Evolutionary conservation across 1,140 invertebrate genomes (phyloP).

Genomic region (Halyomorpha halys): DNA sequence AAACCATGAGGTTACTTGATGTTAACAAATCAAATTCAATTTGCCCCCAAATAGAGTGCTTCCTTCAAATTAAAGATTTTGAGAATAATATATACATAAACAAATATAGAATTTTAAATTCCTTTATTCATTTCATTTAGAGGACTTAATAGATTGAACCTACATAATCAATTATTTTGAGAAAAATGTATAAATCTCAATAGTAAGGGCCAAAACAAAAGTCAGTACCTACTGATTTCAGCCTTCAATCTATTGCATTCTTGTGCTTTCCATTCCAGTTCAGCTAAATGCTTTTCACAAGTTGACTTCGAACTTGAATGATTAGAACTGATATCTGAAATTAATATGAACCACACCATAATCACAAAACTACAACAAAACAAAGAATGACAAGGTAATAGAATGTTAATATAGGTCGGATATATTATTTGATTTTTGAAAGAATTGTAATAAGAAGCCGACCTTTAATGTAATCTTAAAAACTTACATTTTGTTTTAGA

Average conservation of each 20-base stretch:
- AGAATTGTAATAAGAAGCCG: too few relatives aligned
- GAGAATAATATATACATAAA: background rate
- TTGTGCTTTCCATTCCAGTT: background rate
- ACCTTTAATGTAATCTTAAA: background rate
- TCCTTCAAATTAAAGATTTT: too few relatives aligned
- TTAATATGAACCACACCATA: background rate
- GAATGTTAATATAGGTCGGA: background rate
- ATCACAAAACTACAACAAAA: background rate
- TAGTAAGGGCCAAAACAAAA: background rate
- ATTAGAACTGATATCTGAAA: background rate
- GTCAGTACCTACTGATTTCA: background rate
- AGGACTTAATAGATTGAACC: background rate
- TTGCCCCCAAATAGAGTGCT: too few relatives aligned
- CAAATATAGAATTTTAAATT: too few relatives aligned
- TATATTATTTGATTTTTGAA: too few relatives aligned
- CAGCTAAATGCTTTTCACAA: background rate
- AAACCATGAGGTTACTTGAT: too few relatives aligned
- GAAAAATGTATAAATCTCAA: background rate
- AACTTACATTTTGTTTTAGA: background rate
- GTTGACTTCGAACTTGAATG: background rate
- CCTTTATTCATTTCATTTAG: background rate
- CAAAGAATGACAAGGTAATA: background rate
- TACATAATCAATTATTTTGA: background rate
- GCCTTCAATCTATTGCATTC: slow-evolving; percentile 7
- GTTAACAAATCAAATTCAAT: too few relatives aligned